Base-by-base conservation (phyloP, 2,113 vertebrate genomes). In the Elephantulus edwardii region DNA sequence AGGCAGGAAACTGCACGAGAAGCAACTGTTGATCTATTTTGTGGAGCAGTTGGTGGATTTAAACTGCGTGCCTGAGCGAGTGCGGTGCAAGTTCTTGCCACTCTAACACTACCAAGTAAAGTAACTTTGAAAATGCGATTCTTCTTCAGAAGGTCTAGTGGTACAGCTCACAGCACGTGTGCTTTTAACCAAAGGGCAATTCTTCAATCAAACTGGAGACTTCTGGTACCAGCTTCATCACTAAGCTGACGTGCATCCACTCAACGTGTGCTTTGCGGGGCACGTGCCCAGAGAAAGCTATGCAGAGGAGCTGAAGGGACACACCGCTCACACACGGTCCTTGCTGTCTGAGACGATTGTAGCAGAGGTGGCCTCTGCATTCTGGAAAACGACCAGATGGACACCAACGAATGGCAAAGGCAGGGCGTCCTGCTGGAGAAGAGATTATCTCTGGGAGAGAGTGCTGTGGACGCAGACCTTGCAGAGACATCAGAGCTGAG, bases 371-470 rank as follows among this genome's bases (percentile, higher is more conserved):
- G 52, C 28, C 72, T 26, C 28, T 42, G n/a, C 3, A 5, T 3
- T 62, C 75, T 16, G 7, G 28, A 71, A 83, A 46, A 40, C 33
- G n/a, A 42, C 8, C 2, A 0, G 28, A 38, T 12, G 11, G 46
- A 14, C 56, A 83, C 33, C 19, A 19, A 35, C 26, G 42, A n/a
- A 44, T 7, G 28, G 28, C 4, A 33, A 1, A n/a, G 42, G 38
- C 2, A n/a, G 19, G 1, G 26, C 48, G 28, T 6, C 30, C 11
- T 7, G 22, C 0, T 6, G 4, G 54, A 50, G 42, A 28, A 26
- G 20, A 58, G 42, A 5, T 44, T n/a, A n/a, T n/a, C 6, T 30
- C 33, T 3, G 1, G 71, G 38, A 30, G n/a, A 40, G 40, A 7
- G 10, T n/a, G 10, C 8, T 1, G 13, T 4, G 70, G 17, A 50